phyloP scores from a whole-genome alignment of 2,888 invertebrate species.

The Lobophora halterata region DNA sequence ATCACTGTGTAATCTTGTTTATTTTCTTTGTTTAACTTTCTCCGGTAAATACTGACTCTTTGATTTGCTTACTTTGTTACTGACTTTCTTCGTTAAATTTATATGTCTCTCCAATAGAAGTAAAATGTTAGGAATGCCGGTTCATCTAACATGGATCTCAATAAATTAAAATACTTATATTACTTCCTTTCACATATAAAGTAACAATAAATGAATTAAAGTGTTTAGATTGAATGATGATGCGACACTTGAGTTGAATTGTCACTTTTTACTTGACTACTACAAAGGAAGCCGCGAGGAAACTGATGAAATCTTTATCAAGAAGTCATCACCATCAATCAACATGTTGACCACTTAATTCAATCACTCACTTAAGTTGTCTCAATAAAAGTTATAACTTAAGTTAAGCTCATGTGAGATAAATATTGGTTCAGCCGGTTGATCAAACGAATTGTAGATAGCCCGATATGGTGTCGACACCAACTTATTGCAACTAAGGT shows the following conservation, averaged over 20 bases:
- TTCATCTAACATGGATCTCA: no score
- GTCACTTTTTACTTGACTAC: no score
- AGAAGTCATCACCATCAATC: constrained; percentile 28
- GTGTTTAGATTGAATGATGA: no score
- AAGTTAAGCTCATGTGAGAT: constrained; percentile 20
- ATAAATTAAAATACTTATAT: no score
- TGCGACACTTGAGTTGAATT: no score
- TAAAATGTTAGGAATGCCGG: no score
- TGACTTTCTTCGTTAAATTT: constrained; percentile 9
- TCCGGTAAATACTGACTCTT: constrained; percentile 37
- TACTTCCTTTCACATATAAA: no score
- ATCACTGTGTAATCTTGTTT: constrained; percentile 35
- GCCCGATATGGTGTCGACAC: constrained; percentile 23
- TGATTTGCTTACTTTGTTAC: constrained; percentile 38
- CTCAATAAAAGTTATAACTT: constrained; percentile 23
- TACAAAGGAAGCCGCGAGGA: no score
- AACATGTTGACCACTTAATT: constrained; percentile 14
- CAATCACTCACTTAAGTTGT: constrained; percentile 23
- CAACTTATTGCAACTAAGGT: constrained; percentile 24
- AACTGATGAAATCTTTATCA: no score
- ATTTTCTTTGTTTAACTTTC: constrained; percentile 41
- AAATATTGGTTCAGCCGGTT: constrained; percentile 13
- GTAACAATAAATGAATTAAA: no score
- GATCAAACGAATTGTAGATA: constrained; percentile 20
- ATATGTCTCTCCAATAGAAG: no score